A percentile compares a stretch with the other conserved stretches of the same genome.
These are phyloP conservation scores for Ctenodactylus gundi DNA, from an alignment of 2,113 vertebrate species.

Conservation along the genomic window DNA sequence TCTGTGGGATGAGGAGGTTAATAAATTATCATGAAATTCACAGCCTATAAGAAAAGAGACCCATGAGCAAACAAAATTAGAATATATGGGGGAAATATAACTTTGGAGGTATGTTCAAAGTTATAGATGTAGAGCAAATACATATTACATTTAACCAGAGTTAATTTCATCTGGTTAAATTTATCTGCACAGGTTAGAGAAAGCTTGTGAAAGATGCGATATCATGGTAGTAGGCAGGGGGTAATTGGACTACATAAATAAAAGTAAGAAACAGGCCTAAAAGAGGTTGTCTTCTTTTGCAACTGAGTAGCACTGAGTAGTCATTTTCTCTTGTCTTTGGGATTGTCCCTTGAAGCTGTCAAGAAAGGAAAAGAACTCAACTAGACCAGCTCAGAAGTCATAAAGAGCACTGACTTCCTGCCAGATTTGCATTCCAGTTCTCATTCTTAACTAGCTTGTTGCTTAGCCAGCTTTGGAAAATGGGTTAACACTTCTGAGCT, in stretches of 20 bases:
- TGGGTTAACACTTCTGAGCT: background rate
- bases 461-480: background rate
- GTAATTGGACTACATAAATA: background rate
- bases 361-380: background rate
- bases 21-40: background rate
- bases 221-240: background rate
- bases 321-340: background rate
- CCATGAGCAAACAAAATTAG: background rate
- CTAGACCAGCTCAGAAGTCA: background rate
- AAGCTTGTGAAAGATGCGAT: background rate
- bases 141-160: background rate
- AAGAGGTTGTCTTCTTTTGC: background rate
- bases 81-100: background rate
- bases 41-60: background rate
- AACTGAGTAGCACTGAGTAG: background rate
- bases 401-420: background rate
- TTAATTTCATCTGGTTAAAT: background rate
- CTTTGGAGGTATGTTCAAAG: background rate
- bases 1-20: background rate
- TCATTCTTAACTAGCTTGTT: constrained; percentile 36
- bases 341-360: background rate
- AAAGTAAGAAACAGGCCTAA: background rate
- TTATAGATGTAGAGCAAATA: background rate
- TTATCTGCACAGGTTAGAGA: background rate
- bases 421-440: background rate